Evolutionary conservation across 1,140 invertebrate genomes (phyloP).

Genomic region (Eurosta solidaginis): DNA sequence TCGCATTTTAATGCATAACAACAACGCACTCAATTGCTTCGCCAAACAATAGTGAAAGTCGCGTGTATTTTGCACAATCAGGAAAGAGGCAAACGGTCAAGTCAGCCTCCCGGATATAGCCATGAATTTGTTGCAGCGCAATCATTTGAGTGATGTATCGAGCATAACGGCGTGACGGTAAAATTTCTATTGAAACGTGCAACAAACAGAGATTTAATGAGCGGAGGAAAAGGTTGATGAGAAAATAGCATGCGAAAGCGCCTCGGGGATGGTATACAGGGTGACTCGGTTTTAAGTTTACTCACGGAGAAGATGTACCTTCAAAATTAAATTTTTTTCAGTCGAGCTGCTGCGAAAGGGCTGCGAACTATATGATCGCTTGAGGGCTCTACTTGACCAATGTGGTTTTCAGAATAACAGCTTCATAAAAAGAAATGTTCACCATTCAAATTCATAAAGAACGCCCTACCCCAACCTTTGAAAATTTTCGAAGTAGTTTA

Average conservation of each 20-base stretch:
- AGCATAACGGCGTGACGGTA: neutral
- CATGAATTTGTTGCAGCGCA: neutral
- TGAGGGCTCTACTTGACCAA: no score
- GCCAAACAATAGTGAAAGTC: neutral
- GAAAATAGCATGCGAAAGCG: neutral
- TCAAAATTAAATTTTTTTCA: no score
- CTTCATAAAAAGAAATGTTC: no score
- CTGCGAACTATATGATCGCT: no score
- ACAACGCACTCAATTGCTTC: neutral
- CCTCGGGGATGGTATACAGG: neutral
- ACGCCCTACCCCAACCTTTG: no score
- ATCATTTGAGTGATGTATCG: neutral
- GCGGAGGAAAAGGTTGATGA: neutral
- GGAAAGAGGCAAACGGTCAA: neutral
- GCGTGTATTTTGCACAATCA: neutral
- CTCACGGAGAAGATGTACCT: no score
- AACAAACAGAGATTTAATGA: neutral
- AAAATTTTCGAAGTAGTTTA: no score
- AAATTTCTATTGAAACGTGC: neutral
- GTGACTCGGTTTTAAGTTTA: neutral
- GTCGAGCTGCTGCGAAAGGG: no score
- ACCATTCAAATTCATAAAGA: no score
- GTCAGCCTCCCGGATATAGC: neutral
- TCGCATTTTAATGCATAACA: neutral
- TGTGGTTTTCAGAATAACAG: no score